Evolutionary conservation across 35 echinoderm and acorn worm species (phyloP), one percentile per base, ranked within the genome.

Genomic region (Ophiothrix spiculata): DNA sequence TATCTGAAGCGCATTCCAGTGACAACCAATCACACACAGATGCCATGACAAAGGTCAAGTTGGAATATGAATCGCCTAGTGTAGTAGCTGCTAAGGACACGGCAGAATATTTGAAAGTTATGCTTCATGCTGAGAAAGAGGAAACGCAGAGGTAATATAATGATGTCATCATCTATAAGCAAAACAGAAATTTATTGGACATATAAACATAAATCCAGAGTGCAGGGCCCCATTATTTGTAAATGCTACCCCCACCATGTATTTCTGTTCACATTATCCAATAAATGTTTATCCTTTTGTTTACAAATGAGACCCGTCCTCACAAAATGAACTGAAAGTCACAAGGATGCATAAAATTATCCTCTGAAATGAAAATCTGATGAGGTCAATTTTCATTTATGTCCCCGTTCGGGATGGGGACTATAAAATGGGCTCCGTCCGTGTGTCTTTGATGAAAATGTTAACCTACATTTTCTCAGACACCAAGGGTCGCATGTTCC

Each of bases 111-210:
- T 31, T 82, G 39, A 82, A 82, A 45, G 34, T 45, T 15, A 33
- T 40, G 80, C 40, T 82, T 31, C 49, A 25, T 11, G 40, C 80
- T 33, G 80, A 39, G 13, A 82, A 82, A 33, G 23, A 82, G 29
- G 80, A 82, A 45, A 46, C 80, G 10, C 40, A 82, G 49, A 82
- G 31, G 80, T 82, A 82, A 49, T 38, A 54, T 82, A 17, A 82
- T 16, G 23, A 21, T 23, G 10, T 39, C 0, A 0, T 19, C 21
- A 64, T 64, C 56, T 31, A 19, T 23, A 23, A n/a, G n/a, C n/a
- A n/a, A n/a, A n/a, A n/a, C n/a, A n/a, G n/a, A n/a, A n/a, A n/a
- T n/a, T n/a, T n/a, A 19, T 64, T 0, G 56, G 56, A 31, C 31
- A 31, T 31, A 19, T 64, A 31, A 23, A 0, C 19, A 31, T 23